Evolutionary conservation across 2,797 vertebrate species (phyloP).

Genomic region (Orientallactaga sibirica): DNA sequence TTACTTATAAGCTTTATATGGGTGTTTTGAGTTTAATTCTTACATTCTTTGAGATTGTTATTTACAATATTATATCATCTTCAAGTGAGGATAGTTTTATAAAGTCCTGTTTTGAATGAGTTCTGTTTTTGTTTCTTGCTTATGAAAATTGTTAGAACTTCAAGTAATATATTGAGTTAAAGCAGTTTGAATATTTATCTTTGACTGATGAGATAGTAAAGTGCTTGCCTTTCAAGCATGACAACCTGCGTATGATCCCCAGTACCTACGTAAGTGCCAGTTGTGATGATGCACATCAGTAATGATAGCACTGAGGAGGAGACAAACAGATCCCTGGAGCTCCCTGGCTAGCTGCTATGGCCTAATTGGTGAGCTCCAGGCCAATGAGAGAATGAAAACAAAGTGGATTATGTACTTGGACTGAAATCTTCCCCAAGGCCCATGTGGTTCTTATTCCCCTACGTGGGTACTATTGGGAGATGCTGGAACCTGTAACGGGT

Average conservation of each 20-base stretch:
- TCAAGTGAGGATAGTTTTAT: not conserved
- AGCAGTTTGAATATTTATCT: not conserved
- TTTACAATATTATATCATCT: not conserved
- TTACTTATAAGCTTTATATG: not conserved
- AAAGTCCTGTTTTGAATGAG: not conserved
- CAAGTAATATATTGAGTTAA: not conserved
- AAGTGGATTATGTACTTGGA: not conserved
- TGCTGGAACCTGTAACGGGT: not conserved
- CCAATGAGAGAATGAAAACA: too few species aligned
- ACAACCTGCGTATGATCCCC: too few species aligned
- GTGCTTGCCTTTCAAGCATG: too few species aligned
- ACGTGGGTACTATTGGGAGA: not conserved
- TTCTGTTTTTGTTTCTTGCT: not conserved
- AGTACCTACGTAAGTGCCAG: too few species aligned
- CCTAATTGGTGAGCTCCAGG: too few species aligned
- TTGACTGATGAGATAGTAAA: too few species aligned
- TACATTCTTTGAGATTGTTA: not conserved
- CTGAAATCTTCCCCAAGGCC: not conserved
- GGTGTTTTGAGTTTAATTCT: not conserved
- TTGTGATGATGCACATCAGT: too few species aligned
- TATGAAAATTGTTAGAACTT: not conserved
- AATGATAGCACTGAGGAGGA: too few species aligned
- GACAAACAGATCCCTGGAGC: too few species aligned
- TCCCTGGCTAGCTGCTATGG: too few species aligned
- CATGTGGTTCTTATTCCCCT: not conserved